Evolutionary conservation across 2,888 invertebrate species (phyloP).

Genomic region (Macropis europaea): DNA sequence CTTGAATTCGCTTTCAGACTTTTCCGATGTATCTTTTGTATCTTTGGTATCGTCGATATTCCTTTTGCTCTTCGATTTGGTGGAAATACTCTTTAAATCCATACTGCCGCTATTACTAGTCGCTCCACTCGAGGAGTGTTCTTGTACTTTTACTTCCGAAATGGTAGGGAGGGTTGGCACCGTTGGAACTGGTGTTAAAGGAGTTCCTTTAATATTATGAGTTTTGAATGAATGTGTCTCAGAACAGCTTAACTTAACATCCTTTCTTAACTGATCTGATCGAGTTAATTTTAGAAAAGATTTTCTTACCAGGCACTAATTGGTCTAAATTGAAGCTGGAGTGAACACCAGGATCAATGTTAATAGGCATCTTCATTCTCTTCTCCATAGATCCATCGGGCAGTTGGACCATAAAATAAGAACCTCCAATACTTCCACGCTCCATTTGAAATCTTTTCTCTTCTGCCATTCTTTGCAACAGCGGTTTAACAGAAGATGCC

Average conservation of each 20-base stretch:
- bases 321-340: constrained; percentile 94
- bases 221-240: constrained; percentile 42
- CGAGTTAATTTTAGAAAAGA: background rate
- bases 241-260: constrained; percentile 1
- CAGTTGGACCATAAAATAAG: constrained; percentile 92
- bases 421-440: constrained; percentile 92
- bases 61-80: constrained; percentile 72
- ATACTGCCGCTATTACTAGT: constrained; percentile 81
- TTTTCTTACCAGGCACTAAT: constrained; percentile 83
- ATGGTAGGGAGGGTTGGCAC: constrained; percentile 94
- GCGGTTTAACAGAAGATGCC: constrained; percentile 88
- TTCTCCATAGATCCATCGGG: constrained; percentile 96
- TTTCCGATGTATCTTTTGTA: constrained; percentile 64
- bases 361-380: constrained; percentile 93
- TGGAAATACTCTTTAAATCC: constrained; percentile 71
- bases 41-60: constrained; percentile 79
- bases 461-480: constrained; percentile 95
- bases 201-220: constrained; percentile 81
- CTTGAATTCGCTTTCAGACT: constrained; percentile 77
- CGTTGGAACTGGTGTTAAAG: constrained; percentile 89
- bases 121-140: constrained; percentile 82
- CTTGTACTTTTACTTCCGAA: constrained; percentile 89
- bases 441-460: constrained; percentile 95
- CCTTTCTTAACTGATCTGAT: background rate
- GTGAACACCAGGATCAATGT: constrained; percentile 96